Conservation (phyloP, 2,888 invertebrate genomes). For the Stenotaenia linearis region DNA sequence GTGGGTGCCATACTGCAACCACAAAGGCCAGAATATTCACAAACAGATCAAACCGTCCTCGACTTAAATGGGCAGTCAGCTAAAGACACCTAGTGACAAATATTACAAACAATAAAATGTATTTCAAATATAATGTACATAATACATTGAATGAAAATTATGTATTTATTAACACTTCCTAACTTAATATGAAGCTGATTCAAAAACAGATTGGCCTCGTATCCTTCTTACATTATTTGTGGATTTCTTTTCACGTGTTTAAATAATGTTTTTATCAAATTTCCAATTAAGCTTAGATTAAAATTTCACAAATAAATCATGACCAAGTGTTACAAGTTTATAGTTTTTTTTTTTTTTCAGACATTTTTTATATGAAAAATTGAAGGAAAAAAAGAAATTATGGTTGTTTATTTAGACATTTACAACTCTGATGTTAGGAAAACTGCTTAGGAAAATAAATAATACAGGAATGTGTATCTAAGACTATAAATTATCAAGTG, state of each 20-base stretch:
- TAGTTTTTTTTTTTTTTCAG: background rate
- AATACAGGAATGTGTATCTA: background rate
- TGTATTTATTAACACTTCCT: no score
- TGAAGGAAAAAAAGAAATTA: background rate
- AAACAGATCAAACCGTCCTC: background rate
- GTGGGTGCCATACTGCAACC: slow-evolving; percentile 15
- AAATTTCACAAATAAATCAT: background rate
- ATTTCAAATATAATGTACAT: no score
- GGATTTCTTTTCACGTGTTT: background rate
- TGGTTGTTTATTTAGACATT: slow-evolving; percentile 11
- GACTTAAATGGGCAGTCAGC: no score
- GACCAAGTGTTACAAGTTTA: background rate
- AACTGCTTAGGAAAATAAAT: background rate
- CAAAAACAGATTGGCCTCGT: background rate
- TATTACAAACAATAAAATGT: background rate
- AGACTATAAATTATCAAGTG: slow-evolving; percentile 7
- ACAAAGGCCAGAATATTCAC: slow-evolving; percentile 19
- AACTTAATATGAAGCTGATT: no score
- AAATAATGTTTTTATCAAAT: background rate
- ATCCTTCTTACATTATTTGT: background rate
- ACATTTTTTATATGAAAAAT: background rate
- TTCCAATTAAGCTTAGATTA: background rate
- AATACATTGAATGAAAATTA: no score
- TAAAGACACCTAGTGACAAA: background rate
- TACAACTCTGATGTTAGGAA: background rate